Base-by-base conservation (phyloP, 2,113 vertebrate genomes). In the Corythornis vintsioides region DNA sequence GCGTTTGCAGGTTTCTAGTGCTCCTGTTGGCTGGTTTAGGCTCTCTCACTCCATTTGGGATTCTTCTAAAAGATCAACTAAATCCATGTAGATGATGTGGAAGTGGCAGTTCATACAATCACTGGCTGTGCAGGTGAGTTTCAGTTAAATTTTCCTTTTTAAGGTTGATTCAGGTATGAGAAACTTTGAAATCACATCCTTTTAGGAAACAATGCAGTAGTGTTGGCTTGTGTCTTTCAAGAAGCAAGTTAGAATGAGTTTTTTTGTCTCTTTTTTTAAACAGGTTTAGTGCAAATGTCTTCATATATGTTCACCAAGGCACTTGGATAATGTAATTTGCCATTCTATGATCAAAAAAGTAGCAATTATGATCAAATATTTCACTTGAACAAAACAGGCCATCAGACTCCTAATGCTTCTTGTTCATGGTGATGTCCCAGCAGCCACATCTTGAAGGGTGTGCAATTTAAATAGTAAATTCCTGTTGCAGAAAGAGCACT, bases 111-210 rank as follows among this genome's bases (percentile, higher is more conserved):
- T 93, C 74, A 57, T 95, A 97, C 96, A 97, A 96, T 96, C 95
- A 78, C 91, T 97, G 94, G 96, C 96, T 96, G 95, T 96, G 76
- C 95, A 93, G 95, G 96, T 95, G 95, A 97, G 96, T 96, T 96
- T 91, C 81, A 87, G 83, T 81, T 92, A 91, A 65, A 31, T 71
- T 91, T 91, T 86, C 52, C 55, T 91, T 86, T 52, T 59, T 52
- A 80, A 86, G 52, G 60, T 93, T 70, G 77, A 63, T 83, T 65
- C 77, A 94, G 83, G 21, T 89, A 10, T 48, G 73, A 86, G 57
- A 94, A 90, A 35, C 61, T 90, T 86, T 86, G 42, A 67, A 89
- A 56, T 48, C 61, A 55, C 70, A 82, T 52, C 28, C 25, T 66
- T 86, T 61, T 67, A 67, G 66, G 45, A 77, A 81, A 76, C 65